Conservation (phyloP, 2,113 vertebrate species). For the Struthio camelus region DNA sequence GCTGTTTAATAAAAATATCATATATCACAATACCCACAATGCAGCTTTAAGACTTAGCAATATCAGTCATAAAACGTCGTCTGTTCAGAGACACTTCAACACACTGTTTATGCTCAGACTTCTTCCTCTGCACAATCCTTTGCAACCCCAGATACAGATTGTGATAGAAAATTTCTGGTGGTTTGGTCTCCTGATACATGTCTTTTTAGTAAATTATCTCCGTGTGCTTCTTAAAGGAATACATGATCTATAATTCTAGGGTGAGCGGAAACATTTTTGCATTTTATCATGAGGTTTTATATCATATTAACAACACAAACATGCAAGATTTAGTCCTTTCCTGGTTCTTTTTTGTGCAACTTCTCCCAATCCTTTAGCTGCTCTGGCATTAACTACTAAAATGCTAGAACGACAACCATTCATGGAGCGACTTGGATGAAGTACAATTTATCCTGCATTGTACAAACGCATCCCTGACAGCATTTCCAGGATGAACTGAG, state of each 20-base stretch:
- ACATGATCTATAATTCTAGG: conserved; percentile 10
- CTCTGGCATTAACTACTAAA: conserved; percentile 9
- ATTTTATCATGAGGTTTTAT: conserved; percentile 44
- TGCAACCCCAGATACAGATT: background rate
- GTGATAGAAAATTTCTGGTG: conserved; percentile 18
- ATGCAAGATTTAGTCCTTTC: conserved; percentile 22
- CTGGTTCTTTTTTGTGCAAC: background rate
- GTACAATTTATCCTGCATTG: background rate
- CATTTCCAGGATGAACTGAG: conserved; percentile 14
- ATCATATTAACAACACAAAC: conserved; percentile 30
- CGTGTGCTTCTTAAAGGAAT: background rate
- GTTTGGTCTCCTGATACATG: conserved; percentile 11
- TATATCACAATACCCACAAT: background rate
- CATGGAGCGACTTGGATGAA: background rate
- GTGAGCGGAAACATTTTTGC: conserved; percentile 28
- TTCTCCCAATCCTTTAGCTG: background rate
- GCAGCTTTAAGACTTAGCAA: background rate
- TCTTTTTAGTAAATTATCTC: conserved; percentile 37
- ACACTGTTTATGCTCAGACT: conserved; percentile 2
- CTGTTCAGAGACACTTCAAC: background rate
- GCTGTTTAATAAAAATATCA: background rate
- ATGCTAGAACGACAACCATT: background rate
- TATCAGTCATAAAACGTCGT: background rate
- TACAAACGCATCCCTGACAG: background rate
- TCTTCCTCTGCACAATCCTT: background rate